Evolutionary conservation across 1,140 invertebrate genomes (phyloP).

Genomic region (Drosophila ficusphila): DNA sequence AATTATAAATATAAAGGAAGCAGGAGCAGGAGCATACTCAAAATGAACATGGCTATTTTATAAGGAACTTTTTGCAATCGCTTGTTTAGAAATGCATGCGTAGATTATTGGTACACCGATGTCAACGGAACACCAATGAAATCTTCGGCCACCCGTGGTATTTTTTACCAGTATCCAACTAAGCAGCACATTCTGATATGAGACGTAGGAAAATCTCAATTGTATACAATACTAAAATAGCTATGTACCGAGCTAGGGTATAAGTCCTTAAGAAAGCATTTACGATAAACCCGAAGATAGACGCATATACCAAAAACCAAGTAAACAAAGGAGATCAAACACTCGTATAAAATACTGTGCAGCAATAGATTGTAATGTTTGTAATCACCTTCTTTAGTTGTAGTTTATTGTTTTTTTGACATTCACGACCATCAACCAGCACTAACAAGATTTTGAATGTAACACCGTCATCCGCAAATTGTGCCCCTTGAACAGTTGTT

Average conservation of each 20-base stretch:
- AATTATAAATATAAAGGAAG: constrained; percentile 44
- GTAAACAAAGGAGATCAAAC: constrained; percentile 23
- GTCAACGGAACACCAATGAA: neutral
- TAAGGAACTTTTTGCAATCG: constrained; percentile 42
- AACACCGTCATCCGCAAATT: constrained; percentile 9
- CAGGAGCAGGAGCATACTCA: constrained; percentile 55
- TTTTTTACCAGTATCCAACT: constrained; percentile 32
- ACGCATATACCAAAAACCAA: constrained; percentile 62
- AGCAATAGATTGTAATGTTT: constrained; percentile 57
- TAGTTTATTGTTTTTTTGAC: constrained; percentile 31
- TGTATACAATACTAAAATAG: constrained; percentile 33
- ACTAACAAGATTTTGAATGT: constrained; percentile 26
- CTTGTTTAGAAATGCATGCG: constrained; percentile 24
- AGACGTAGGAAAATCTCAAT: constrained; percentile 22
- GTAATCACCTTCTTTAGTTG: constrained; percentile 41
- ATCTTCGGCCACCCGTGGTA: constrained; percentile 36
- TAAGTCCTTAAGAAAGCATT: constrained; percentile 46
- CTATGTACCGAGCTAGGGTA: constrained; percentile 17
- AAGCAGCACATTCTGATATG: constrained; percentile 16
- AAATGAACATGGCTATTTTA: constrained; percentile 56
- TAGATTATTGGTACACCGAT: constrained; percentile 48
- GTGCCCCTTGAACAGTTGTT: constrained; percentile 29
- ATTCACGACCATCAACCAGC: constrained; percentile 10
- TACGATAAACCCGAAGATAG: constrained; percentile 36
- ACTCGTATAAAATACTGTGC: constrained; percentile 15